phyloP scores from a whole-genome alignment of 2,113 vertebrate species.

The Oceanites oceanicus region DNA sequence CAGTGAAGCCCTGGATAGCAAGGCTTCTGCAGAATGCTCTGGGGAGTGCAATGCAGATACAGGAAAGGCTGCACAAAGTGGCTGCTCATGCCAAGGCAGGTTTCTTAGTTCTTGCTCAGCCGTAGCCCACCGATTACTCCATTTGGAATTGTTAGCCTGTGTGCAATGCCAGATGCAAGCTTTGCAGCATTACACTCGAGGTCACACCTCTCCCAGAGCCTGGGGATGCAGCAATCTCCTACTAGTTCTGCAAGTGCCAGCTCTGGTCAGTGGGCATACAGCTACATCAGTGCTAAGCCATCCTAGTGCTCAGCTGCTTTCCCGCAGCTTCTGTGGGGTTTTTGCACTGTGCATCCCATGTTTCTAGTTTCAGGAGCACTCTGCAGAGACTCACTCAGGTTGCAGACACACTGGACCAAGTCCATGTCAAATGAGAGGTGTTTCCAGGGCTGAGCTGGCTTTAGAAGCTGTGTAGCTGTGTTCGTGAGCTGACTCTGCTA shows the following conservation, averaged over 20 bases:
- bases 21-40: neutral
- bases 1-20: neutral
- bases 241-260: neutral
- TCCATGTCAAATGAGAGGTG: neutral
- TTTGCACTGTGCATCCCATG: neutral
- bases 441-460: neutral
- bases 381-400: neutral
- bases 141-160: neutral
- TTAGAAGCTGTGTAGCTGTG: neutral
- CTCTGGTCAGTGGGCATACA: neutral
- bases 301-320: neutral
- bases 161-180: neutral
- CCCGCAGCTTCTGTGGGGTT: neutral
- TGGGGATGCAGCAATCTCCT: neutral
- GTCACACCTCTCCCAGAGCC: neutral
- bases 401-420: neutral
- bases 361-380: neutral
- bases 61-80: neutral
- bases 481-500: neutral
- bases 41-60: neutral
- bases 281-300: neutral
- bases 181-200: neutral
- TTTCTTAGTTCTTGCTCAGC: neutral
- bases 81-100: neutral
- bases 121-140: neutral